Evolutionary conservation across 2,113 vertebrate species (phyloP).

Genomic region (Chinchilla lanigera): DNA sequence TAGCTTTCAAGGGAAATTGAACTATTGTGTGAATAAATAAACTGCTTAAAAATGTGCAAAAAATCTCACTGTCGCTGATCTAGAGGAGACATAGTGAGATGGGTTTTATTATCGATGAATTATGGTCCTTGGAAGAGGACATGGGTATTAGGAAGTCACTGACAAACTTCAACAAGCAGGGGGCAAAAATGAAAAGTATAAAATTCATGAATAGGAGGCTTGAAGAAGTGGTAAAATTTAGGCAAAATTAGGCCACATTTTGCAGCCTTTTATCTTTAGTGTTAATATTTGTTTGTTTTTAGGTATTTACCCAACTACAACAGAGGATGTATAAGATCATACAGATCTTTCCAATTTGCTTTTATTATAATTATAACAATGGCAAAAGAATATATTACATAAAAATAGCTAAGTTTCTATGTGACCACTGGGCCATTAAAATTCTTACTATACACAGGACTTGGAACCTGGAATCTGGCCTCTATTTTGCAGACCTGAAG

Average conservation of each 20-base stretch:
- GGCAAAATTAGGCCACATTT: background rate
- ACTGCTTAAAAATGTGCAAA: constrained; percentile 54
- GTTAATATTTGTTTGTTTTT: too few relatives aligned
- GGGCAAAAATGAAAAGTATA: background rate
- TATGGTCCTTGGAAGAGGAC: background rate
- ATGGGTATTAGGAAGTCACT: background rate
- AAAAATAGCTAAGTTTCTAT: background rate
- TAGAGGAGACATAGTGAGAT: background rate
- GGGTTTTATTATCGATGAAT: background rate
- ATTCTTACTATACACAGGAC: background rate
- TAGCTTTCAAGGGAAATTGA: constrained; percentile 62
- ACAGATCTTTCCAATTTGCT: background rate
- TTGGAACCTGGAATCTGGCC: background rate
- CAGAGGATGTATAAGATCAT: background rate
- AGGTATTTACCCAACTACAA: background rate
- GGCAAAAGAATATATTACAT: background rate
- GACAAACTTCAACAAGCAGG: background rate
- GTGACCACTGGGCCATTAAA: background rate
- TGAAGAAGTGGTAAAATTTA: background rate
- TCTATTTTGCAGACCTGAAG: background rate
- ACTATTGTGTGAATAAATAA: constrained; percentile 62
- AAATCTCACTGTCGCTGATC: background rate
- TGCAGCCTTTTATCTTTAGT: background rate
- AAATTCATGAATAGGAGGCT: background rate
- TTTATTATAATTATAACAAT: background rate